Evolutionary conservation across 1,140 invertebrate species (phyloP).

Genomic region (Zaprionus africanus): DNA sequence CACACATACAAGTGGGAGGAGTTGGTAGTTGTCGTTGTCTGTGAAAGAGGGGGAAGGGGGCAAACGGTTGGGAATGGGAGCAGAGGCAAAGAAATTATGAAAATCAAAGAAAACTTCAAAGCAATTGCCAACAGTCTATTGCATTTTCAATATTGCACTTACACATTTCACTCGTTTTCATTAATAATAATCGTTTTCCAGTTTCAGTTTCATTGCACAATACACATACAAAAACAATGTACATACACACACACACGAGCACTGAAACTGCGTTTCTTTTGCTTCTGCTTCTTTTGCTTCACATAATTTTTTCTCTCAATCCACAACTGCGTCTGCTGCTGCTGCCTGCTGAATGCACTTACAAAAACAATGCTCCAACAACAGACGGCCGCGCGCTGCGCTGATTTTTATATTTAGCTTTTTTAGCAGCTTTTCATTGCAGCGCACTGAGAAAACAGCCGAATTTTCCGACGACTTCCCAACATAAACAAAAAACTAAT

Average conservation of each 20-base stretch:
- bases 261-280: conserved; percentile 64
- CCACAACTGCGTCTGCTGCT: conserved; percentile 33
- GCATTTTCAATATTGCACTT: conserved; percentile 59
- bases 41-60: conserved; percentile 20
- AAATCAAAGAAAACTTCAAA: conserved; percentile 64
- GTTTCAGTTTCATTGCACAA: conserved; percentile 64
- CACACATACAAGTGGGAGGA: conserved; percentile 75
- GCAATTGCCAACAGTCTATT: conserved; percentile 23
- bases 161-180: conserved; percentile 78
- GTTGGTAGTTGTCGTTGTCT: conserved; percentile 61
- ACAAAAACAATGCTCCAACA: conserved; percentile 63
- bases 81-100: conserved; percentile 58
- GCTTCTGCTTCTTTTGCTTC: conserved; percentile 37
- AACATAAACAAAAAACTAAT: conserved; percentile 80
- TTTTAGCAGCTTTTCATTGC: conserved; percentile 76
- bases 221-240: conserved; percentile 58
- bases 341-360: conserved; percentile 38
- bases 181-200: conserved; percentile 79
- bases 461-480: conserved; percentile 71
- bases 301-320: conserved; percentile 62
- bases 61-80: conserved; percentile 23
- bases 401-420: conserved; percentile 83
- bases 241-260: conserved; percentile 49
- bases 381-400: conserved; percentile 54
- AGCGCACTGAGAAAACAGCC: conserved; percentile 60